These are phyloP conservation scores for Pemphredon lugubris DNA, from an alignment of 2,888 invertebrate genomes.

Conservation along the genomic window DNA sequence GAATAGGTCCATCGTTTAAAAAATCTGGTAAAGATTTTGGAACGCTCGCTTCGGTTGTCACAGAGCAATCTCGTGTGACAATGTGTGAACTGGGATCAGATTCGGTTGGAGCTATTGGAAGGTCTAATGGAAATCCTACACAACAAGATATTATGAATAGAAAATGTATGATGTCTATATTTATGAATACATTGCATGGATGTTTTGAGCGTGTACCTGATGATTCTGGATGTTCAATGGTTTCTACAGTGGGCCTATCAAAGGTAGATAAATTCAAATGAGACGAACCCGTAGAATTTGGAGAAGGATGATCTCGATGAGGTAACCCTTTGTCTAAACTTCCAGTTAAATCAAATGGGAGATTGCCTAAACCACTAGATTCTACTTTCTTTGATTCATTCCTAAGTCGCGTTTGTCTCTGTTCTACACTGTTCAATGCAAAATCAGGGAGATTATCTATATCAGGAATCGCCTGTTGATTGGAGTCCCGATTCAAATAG, in stretches of 20 bases:
- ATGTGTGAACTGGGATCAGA: conserved; percentile 54
- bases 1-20: conserved; percentile 86
- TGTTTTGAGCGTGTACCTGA: conserved; percentile 56
- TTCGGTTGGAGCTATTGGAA: conserved; percentile 70
- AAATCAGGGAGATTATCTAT: conserved; percentile 87
- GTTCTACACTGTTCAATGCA: conserved; percentile 82
- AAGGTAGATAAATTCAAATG: conserved; percentile 67
- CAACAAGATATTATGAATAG: conserved; percentile 3
- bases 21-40: conserved; percentile 87
- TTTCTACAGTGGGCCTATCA: conserved; percentile 54
- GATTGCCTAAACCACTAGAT: conserved; percentile 52
- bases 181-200: not conserved
- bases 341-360: conserved; percentile 72
- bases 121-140: conserved; percentile 75
- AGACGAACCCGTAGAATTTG: conserved; percentile 44
- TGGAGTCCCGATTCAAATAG: conserved; percentile 81
- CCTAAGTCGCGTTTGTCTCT: conserved; percentile 57
- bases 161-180: not conserved
- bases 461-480: conserved; percentile 82
- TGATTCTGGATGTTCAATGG: conserved; percentile 63
- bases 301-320: conserved; percentile 36
- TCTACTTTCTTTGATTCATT: conserved; percentile 51
- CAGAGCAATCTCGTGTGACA: conserved; percentile 56
- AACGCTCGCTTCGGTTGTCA: conserved; percentile 78
- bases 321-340: conserved; percentile 61